Base-by-base conservation (phyloP, 2,113 vertebrate species). In the Mobula hypostoma region DNA sequence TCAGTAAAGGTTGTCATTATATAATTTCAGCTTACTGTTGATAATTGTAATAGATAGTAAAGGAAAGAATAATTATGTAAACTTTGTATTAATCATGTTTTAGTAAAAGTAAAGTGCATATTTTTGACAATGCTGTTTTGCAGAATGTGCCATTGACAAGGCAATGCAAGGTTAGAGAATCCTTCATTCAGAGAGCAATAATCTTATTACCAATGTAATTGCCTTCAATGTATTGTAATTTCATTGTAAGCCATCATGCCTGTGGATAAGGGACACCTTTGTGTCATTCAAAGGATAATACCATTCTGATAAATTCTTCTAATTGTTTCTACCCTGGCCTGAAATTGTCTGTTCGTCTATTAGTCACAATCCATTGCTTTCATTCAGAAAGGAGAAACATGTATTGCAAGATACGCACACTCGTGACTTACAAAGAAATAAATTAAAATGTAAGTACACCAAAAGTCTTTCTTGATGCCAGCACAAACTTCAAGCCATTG, bases 311-410 rank as follows among this genome's bases (percentile, higher is more conserved):
- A 74, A 76, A 93, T 40, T 56, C 91, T 5, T 74, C 68, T 93
- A 93, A 93, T 93, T 93, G 91, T 40, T 93, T 76, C 70, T 24
- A 74, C 36, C 91, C 21, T 93, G 91, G 70, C 56, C 94, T 94
- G 94, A 94, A 94, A 95, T 95, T 94, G 94, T 63, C 94, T 95
- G 94, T 95, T 95, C 94, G 94, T 94, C 94, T 95, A 94, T 95
- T 95, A 95, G 94, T 94, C 87, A 94, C 87, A 72, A 68, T 74
- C 88, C 85, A 94, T 68, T 92, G 94, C 85, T 79, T 40, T 14
- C 68, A 63, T 94, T 94, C 80, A 61, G 6, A 24, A 32, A 58
- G 36, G 92, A n/a, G n/a, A 32, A 70, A 68, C 29, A 85, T 24
- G 40, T 94, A 40, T 36, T 63, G 24, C 66, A 32, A 74, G 21